These are phyloP conservation scores for Oryzias javanicus DNA, from an alignment of 2,113 vertebrate genomes.

Conservation along the genomic window DNA sequence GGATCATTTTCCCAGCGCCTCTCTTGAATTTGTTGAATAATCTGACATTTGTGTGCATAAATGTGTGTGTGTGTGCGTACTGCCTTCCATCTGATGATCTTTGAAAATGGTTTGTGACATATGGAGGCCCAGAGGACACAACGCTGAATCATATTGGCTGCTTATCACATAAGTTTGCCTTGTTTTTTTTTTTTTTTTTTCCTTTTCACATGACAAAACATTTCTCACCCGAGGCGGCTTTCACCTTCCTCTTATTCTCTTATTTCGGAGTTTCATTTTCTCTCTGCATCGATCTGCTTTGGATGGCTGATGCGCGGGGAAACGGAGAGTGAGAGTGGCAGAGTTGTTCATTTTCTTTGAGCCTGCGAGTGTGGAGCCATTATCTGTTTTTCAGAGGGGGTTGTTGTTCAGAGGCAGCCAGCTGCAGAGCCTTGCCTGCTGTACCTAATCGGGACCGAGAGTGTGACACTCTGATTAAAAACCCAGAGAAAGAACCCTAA, in stretches of 20 bases:
- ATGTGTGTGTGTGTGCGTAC: not conserved
- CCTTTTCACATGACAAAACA: slow-evolving; percentile 37
- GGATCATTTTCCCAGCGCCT: not conserved
- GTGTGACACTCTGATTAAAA: slow-evolving; percentile 68
- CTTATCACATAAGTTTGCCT: slow-evolving; percentile 53
- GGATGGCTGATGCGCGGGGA: slow-evolving; percentile 12
- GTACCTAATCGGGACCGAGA: slow-evolving; percentile 60
- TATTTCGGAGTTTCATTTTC: slow-evolving; percentile 55
- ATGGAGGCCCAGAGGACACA: slow-evolving; percentile 48
- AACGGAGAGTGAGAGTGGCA: slow-evolving; percentile 2
- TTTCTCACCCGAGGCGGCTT: slow-evolving; percentile 45
- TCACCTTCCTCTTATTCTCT: slow-evolving; percentile 36
- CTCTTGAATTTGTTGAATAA: slow-evolving; percentile 10
- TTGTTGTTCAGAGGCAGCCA: slow-evolving; percentile 59
- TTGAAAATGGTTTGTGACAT: slow-evolving; percentile 56
- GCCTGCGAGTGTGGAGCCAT: slow-evolving; percentile 42
- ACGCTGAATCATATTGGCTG: slow-evolving; percentile 52
- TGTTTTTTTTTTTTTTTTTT: slow-evolving; percentile 28
- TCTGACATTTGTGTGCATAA: not conserved
- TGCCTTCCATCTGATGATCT: slow-evolving; percentile 26
- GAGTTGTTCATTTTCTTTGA: slow-evolving; percentile 50
- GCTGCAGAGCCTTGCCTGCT: slow-evolving; percentile 56
- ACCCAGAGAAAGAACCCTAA: slow-evolving; percentile 23
- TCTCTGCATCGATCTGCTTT: slow-evolving; percentile 52
- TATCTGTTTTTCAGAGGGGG: slow-evolving; percentile 51